These are phyloP conservation scores for Aphaenogaster floridana DNA, from an alignment of 1,140 invertebrate genomes.

Conservation along the genomic window DNA sequence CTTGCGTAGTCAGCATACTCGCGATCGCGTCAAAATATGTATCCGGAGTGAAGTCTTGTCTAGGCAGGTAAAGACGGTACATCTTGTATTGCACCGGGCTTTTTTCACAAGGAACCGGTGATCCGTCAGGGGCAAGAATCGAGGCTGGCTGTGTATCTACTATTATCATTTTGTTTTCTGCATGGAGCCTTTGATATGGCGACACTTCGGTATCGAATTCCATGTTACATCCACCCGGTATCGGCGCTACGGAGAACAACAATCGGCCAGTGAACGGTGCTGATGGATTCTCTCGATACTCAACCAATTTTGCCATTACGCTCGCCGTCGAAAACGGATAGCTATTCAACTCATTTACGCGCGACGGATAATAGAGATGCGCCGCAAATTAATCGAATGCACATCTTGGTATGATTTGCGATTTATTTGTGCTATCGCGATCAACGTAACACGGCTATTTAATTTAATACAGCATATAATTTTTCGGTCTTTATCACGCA, in stretches of 20 bases:
- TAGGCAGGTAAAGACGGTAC: conserved; percentile 89
- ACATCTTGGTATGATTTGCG: conserved; percentile 42
- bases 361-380: conserved; percentile 42
- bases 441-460: conserved; percentile 42
- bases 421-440: conserved; percentile 41
- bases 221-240: conserved; percentile 93
- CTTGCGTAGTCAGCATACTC: conserved; percentile 89
- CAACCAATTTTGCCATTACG: conserved; percentile 42
- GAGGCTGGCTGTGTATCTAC: conserved; percentile 89
- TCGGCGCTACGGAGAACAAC: conserved; percentile 88
- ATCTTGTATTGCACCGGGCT: conserved; percentile 86
- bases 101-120: conserved; percentile 80
- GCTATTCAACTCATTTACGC: conserved; percentile 44
- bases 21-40: conserved; percentile 89
- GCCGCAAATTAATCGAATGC: conserved; percentile 57
- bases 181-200: conserved; percentile 88
- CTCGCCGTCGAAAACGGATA: conserved; percentile 38
- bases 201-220: conserved; percentile 89
- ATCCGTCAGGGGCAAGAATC: conserved; percentile 71
- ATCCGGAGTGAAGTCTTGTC: conserved; percentile 87
- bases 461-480: conserved; percentile 51
- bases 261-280: conserved; percentile 58
- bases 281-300: conserved; percentile 39
- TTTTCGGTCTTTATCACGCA: conserved; percentile 49
- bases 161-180: conserved; percentile 86